Percentiles rank a stretch among this genome's conserved stretches.
Conservation (phyloP, 2,113 vertebrate genomes). For the Dipodomys stephensi region DNA sequence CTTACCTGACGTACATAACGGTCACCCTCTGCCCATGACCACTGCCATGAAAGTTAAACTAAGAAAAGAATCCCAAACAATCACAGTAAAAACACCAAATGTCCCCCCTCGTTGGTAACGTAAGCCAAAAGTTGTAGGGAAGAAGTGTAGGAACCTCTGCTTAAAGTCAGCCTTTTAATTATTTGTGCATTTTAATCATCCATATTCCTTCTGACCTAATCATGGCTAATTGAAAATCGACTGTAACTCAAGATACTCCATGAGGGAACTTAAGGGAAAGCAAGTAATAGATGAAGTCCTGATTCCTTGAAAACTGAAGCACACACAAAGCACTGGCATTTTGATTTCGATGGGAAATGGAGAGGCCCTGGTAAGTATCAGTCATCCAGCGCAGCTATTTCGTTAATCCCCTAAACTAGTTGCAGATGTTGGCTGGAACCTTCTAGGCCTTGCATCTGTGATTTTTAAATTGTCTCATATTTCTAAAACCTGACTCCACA, state of each 20-base stretch:
- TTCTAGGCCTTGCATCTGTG: constrained; percentile 73
- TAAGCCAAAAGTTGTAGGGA: neutral
- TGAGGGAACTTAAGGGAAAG: constrained; percentile 64
- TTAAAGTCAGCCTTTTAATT: constrained; percentile 48
- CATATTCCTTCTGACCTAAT: constrained; percentile 54
- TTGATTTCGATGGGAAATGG: constrained; percentile 67
- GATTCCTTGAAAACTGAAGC: constrained; percentile 52
- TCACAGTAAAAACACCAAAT: neutral
- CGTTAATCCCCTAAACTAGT: constrained; percentile 75
- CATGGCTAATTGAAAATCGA: constrained; percentile 57
- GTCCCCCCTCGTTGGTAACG: neutral
- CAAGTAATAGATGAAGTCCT: constrained; percentile 57
- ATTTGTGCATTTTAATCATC: constrained; percentile 60
- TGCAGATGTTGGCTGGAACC: constrained; percentile 78
- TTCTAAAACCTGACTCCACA: constrained; percentile 77
- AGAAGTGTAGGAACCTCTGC: constrained; percentile 39
- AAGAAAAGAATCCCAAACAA: too few relatives aligned
- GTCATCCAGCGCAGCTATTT: constrained; percentile 74
- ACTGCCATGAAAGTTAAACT: too few relatives aligned
- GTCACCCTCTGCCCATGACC: too few relatives aligned
- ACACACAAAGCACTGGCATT: constrained; percentile 38
- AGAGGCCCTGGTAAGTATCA: constrained; percentile 78
- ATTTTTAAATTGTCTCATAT: constrained; percentile 78
- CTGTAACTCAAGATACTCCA: constrained; percentile 57
- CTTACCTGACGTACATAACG: too few relatives aligned